Conservation (phyloP, 2,797 vertebrate species). For the Argyrosomus regius region DNA sequence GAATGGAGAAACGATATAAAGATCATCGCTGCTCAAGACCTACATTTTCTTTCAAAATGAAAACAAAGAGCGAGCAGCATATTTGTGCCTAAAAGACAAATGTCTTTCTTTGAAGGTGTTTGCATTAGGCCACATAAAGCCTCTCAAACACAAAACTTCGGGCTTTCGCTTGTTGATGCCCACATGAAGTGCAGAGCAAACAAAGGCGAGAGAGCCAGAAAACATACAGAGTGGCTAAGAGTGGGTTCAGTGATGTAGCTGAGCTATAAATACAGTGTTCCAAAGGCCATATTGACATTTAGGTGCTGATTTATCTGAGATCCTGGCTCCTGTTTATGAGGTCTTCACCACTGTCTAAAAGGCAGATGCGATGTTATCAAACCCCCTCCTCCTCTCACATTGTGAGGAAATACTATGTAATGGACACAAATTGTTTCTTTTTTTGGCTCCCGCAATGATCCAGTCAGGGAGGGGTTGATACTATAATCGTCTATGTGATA, state of each 20-base stretch:
- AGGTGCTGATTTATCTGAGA: slow-evolving; percentile 76
- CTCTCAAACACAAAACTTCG: neutral
- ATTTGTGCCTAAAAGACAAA: neutral
- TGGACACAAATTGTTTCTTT: slow-evolving; percentile 41
- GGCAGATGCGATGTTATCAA: slow-evolving; percentile 56
- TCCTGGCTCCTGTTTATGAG: slow-evolving; percentile 65
- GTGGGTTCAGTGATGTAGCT: slow-evolving; percentile 47
- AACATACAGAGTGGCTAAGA: slow-evolving; percentile 49
- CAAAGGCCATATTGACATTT: slow-evolving; percentile 82
- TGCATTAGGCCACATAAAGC: neutral
- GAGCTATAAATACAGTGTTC: slow-evolving; percentile 75
- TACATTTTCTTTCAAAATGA: slow-evolving; percentile 13
- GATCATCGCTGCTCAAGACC: slow-evolving; percentile 27
- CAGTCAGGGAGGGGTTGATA: slow-evolving; percentile 5
- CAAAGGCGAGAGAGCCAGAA: slow-evolving; percentile 27
- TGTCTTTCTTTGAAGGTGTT: slow-evolving; percentile 10
- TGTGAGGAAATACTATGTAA: slow-evolving; percentile 37
- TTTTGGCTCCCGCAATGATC: slow-evolving; percentile 19
- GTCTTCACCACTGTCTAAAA: slow-evolving; percentile 53
- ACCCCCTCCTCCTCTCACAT: neutral
- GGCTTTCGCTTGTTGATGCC: slow-evolving; percentile 10
- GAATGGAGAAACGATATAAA: slow-evolving; percentile 21
- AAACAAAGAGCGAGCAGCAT: slow-evolving; percentile 19
- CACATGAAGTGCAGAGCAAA: slow-evolving; percentile 23
- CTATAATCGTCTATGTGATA: neutral